These are phyloP conservation scores for Typhlichthys subterraneus DNA, from an alignment of 2,797 vertebrate species.

Conservation along the genomic window DNA sequence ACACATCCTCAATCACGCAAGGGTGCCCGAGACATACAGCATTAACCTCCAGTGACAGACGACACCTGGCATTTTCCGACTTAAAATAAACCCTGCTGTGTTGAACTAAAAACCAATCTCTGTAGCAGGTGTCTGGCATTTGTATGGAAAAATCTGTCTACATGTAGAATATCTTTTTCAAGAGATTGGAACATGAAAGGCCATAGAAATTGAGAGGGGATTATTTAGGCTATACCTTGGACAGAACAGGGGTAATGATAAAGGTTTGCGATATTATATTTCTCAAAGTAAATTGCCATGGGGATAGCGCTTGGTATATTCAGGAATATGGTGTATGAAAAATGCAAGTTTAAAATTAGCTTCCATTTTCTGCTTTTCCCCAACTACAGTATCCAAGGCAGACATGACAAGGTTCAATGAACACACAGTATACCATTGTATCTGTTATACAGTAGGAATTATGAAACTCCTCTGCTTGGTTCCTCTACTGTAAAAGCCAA, in stretches of 20 bases:
- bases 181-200: background rate
- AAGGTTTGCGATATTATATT: background rate
- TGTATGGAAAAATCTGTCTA: background rate
- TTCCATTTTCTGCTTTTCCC: constrained; percentile 9
- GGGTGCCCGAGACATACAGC: constrained; percentile 7
- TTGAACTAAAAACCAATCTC: constrained; percentile 10
- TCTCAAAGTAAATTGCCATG: constrained; percentile 8
- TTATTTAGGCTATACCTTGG: background rate
- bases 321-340: constrained; percentile 1
- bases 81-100: constrained; percentile 31
- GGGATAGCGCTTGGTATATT: background rate
- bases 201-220: background rate
- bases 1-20: constrained; percentile 45
- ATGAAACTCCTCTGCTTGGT: background rate
- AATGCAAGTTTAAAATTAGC: constrained; percentile 7
- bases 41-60: constrained; percentile 14
- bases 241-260: background rate
- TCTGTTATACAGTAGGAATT: constrained; percentile 1
- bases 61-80: constrained; percentile 15
- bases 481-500: background rate
- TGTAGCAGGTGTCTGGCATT: constrained; percentile 10
- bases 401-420: background rate
- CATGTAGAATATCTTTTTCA: background rate
- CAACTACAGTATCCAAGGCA: constrained; percentile 8
- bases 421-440: background rate